Base-by-base conservation (phyloP, 2,113 vertebrate genomes). In the Nipponia nippon region DNA sequence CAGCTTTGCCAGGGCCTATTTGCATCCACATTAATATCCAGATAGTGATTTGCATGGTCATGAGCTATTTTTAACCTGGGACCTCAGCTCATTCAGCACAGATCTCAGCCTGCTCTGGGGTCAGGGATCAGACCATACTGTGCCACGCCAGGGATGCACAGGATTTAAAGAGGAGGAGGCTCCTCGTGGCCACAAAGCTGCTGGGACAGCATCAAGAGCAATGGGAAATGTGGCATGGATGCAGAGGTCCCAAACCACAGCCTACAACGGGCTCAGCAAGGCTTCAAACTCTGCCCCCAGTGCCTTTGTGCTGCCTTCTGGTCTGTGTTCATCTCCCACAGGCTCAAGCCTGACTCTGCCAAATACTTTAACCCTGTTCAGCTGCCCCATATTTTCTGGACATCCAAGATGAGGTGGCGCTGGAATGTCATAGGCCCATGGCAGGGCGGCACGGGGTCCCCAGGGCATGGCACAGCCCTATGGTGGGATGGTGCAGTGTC, bases 41-140 rank as follows among this genome's bases (percentile, higher is more conserved):
- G 86, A 21, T 10, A 1, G 66, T 66, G 80, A 94, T 92, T 91
- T 92, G 89, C 93, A 73, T 70, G 96, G 94, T 96, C 85, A 72
- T 79, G 66, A 86, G 94, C 80, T 97, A 95, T 92, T 96, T 97
- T 95, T 96, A 92, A 91, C 58, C 49, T 4, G 8, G 76, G 71
- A 90, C 79, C 58, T 94, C 88, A 83, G 92, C 83, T 95, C 50
- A 16, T 23, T 89, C 91, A 1, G 19, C 67, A 30, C 36, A 42
- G 83, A 92, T 58, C 83, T 95, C 83, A 92, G 82, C 49, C 82
- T 34, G 75, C 26, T 46, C 71, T 3, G 0, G 76, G 95, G 96
- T 94, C 94, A 94, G 87, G 65, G 88, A 79, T 93, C 96, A 95
- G 63, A 32, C 30, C 0, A 0, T 16, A 2, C 59, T 0, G 2